A percentile compares a stretch with the other conserved stretches of the same genome.
phyloP scores from a whole-genome alignment of 2,888 invertebrate species.

The Heliconius sara region DNA sequence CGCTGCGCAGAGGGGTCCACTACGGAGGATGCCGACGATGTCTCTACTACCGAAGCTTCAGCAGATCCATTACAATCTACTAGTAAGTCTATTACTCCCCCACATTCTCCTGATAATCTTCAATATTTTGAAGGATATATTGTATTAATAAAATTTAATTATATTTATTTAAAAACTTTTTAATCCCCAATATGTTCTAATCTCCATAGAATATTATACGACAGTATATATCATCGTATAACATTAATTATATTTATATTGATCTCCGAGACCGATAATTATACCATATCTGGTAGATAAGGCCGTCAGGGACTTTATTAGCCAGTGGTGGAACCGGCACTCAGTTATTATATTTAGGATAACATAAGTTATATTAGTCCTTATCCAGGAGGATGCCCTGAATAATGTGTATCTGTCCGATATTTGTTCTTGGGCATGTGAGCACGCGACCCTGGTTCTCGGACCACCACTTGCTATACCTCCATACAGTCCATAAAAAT shows the following conservation, averaged over 20 bases:
- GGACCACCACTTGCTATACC: too few relatives aligned
- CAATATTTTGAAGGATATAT: not conserved
- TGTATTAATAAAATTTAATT: not conserved
- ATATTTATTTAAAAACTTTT: not conserved
- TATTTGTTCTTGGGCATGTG: too few relatives aligned
- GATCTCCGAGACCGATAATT: not conserved
- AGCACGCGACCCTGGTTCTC: too few relatives aligned
- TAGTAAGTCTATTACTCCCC: slow-evolving; percentile 45
- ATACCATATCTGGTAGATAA: not conserved
- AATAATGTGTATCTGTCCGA: too few relatives aligned
- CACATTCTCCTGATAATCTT: not conserved
- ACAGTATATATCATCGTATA: not conserved
- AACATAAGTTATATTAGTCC: too few relatives aligned
- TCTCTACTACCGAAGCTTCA: slow-evolving; percentile 59
- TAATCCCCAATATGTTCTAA: too few relatives aligned
- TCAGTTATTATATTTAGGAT: not conserved
- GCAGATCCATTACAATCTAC: slow-evolving; percentile 41
- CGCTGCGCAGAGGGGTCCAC: slow-evolving; percentile 62
- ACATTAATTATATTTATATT: too few relatives aligned
- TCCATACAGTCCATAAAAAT: too few relatives aligned
- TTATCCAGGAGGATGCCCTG: too few relatives aligned
- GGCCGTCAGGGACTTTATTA: not conserved
- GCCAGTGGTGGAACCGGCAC: not conserved
- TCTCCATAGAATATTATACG: not conserved
- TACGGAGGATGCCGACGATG: slow-evolving; percentile 57